Percentiles rank a stretch among this genome's conserved stretches.
Conservation (phyloP, 1,140 invertebrate genomes). For the Bombus affinis region DNA sequence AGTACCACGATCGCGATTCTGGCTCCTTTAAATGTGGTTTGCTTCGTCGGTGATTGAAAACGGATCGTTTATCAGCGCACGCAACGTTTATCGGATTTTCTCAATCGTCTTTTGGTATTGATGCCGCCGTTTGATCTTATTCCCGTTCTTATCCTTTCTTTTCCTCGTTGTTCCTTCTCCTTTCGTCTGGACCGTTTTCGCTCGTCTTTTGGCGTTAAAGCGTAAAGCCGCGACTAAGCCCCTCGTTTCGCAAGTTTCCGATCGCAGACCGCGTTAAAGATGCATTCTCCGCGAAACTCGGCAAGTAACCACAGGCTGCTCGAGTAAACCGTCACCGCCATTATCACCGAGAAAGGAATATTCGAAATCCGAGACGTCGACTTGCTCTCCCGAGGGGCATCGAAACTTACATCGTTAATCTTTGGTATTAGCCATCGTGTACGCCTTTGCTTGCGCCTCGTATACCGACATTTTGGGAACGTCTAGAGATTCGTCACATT, state of each 20-base stretch:
- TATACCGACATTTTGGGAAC: conserved; percentile 44
- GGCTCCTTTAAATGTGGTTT: neutral
- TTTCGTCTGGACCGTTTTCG: neutral
- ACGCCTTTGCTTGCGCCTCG: conserved; percentile 17
- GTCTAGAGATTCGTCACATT: conserved; percentile 33
- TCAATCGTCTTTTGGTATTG: conserved; percentile 35
- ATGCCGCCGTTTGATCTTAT: conserved; percentile 1
- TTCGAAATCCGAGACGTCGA: conserved; percentile 11
- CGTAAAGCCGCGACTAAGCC: conserved; percentile 79
- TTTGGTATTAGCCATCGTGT: conserved; percentile 79
- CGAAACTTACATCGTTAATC: conserved; percentile 75
- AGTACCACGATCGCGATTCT: neutral
- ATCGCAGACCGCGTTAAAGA: neutral
- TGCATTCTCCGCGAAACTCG: neutral
- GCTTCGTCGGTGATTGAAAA: neutral
- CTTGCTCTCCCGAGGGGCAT: conserved; percentile 64
- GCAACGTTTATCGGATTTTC: conserved; percentile 5
- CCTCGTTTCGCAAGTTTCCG: conserved; percentile 51
- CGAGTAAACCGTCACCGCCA: neutral
- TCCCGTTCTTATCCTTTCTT: neutral
- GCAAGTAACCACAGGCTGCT: neutral
- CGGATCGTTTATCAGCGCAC: conserved; percentile 43
- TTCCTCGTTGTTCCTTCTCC: conserved; percentile 5
- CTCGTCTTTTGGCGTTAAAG: conserved; percentile 74
- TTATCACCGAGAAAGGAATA: conserved; percentile 4